phyloP scores from a whole-genome alignment of 23 tunicate species.

The Phallusia fumigata region DNA sequence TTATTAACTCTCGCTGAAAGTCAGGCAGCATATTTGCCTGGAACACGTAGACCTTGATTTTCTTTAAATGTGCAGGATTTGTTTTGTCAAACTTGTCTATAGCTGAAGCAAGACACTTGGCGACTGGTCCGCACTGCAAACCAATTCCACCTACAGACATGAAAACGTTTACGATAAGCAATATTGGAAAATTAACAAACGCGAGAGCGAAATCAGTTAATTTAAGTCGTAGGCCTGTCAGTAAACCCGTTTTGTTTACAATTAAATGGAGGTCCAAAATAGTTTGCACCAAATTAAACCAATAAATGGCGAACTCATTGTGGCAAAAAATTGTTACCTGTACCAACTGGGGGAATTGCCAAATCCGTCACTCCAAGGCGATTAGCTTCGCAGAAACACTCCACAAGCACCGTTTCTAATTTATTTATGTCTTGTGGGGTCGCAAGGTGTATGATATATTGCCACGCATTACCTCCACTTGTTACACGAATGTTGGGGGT shows the following conservation, averaged over 20 bases:
- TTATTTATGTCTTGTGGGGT: neutral
- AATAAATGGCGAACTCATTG: no score
- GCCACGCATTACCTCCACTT: conserved; percentile 2
- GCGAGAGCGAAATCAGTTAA: no score
- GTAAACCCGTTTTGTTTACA: no score
- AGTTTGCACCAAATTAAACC: no score
- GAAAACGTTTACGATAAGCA: no score
- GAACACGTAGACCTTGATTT: neutral
- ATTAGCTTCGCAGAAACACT: neutral
- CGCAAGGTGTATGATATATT: neutral
- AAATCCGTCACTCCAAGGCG: neutral
- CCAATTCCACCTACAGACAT: neutral
- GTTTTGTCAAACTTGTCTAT: conserved; percentile 5
- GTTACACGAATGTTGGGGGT: conserved; percentile 4
- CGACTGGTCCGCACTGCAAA: neutral
- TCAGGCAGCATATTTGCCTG: neutral
- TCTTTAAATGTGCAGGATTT: neutral
- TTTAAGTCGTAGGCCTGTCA: no score
- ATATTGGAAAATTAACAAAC: no score
- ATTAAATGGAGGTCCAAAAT: no score
- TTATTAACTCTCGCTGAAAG: neutral
- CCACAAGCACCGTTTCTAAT: neutral
- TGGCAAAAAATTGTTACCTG: neutral
- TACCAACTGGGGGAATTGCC: conserved; percentile 13
- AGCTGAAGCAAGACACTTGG: neutral